These are phyloP conservation scores for Galerucella pusilla DNA, from an alignment of 2,888 invertebrate species.

Conservation along the genomic window DNA sequence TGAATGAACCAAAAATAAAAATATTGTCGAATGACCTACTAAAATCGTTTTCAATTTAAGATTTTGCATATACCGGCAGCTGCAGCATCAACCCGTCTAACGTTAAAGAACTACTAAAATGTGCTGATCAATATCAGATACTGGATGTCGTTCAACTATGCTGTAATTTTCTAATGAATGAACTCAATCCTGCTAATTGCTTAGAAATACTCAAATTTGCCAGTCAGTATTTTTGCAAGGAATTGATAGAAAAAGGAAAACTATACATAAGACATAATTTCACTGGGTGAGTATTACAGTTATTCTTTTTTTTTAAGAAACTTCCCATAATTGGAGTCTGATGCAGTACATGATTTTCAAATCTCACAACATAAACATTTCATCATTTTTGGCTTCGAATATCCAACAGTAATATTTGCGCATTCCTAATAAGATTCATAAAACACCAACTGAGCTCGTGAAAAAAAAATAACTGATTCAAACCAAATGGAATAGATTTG, in stretches of 20 bases:
- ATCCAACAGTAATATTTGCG: no score
- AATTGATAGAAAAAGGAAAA: slow-evolving; percentile 72
- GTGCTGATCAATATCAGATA: slow-evolving; percentile 80
- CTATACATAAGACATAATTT: slow-evolving; percentile 59
- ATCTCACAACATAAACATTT: no score
- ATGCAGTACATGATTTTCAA: no score
- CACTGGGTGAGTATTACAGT: slow-evolving; percentile 53
- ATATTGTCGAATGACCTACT: no score
- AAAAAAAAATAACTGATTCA: no score
- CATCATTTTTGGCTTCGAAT: no score
- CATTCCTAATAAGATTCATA: no score
- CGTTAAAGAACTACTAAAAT: slow-evolving; percentile 76
- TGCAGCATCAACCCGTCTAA: slow-evolving; percentile 74
- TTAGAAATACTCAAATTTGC: slow-evolving; percentile 79
- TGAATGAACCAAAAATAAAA: no score
- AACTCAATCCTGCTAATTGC: slow-evolving; percentile 76
- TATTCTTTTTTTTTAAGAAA: not conserved
- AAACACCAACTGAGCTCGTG: no score
- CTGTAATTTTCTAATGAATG: slow-evolving; percentile 73
- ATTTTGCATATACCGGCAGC: slow-evolving; percentile 79
- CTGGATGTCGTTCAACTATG: slow-evolving; percentile 78
- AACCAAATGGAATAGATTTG: no score
- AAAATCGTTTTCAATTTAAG: slow-evolving; percentile 53
- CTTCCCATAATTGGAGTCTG: not conserved
- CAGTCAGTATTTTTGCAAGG: slow-evolving; percentile 75